Evolutionary conservation across 2,888 invertebrate genomes (phyloP), one percentile per base, ranked within the genome.

Genomic region (Tipula lateralis): DNA sequence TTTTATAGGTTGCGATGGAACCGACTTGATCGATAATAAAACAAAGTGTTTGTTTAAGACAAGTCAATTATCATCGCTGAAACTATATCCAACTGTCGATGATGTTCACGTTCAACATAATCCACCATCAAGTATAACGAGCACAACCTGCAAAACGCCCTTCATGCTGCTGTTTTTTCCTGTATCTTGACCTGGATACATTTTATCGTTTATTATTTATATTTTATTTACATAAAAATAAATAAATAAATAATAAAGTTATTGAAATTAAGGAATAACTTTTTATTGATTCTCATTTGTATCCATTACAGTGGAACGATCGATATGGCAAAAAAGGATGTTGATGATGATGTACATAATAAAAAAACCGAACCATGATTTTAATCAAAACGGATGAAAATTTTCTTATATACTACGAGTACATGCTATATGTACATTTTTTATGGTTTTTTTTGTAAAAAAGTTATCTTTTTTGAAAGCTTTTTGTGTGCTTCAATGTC

Each of bases 351-450:
- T 44, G 66, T 66, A 66, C 24, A 66, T 24, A 44, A 44, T 16
- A 44, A 66, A 66, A 24, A 66, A 12, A 24, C 66, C 19, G 24
- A 66, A 66, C 66, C 66, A 66, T 66, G 66, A 24, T 66, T 66
- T 66, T 66, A 66, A 66, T 66, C 66, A 66, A 66, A 66, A 66
- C 66, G 66, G 66, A 66, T 66, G 66, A 24, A 66, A 66, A 66
- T 66, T 66, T 66, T 9, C 66, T 66, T 66, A 19, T 44, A n/a
- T 44, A 44, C 6, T 44, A 44, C 6, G 44, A 7, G n/a, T 44
- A 44, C 32, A 32, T 7, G 32, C 3, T 3, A 32, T 3, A 7
- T 44, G 16, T n/a, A 44, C 24, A 66, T 66, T 24, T 66, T 66
- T 66, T 66, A 66, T 66, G 66, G 24, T 2, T 66, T 66, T n/a